A percentile compares a stretch with the other conserved stretches of the same genome.
Evolutionary conservation across 2,797 vertebrate genomes (phyloP).

Genomic region (Falco biarmicus): DNA sequence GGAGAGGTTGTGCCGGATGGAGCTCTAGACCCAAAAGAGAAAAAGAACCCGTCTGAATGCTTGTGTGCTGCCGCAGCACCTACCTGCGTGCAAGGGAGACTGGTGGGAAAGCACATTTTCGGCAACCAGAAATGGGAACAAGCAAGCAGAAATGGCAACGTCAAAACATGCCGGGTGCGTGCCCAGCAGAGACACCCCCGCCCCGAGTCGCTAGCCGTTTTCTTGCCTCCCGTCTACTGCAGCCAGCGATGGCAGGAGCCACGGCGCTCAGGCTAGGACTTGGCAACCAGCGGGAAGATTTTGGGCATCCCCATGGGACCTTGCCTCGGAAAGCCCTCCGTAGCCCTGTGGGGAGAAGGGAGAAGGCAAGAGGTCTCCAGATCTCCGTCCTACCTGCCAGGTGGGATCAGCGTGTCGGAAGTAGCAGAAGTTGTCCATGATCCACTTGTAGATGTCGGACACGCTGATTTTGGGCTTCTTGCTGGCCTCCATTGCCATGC

Average conservation of each 20-base stretch:
- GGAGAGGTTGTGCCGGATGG: conserved; percentile 95
- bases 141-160: background rate
- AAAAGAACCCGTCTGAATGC: background rate
- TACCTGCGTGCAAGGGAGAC: background rate
- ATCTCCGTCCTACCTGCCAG: conserved; percentile 87
- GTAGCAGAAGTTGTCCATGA: conserved; percentile 98
- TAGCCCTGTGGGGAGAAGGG: background rate
- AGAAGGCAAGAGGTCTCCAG: background rate
- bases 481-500: conserved; percentile 97
- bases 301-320: background rate
- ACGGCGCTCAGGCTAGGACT: background rate
- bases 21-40: conserved; percentile 83
- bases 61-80: background rate
- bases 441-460: conserved; percentile 96
- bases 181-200: background rate
- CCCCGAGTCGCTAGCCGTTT: background rate
- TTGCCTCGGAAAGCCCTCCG: background rate
- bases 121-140: background rate
- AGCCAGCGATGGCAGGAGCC: background rate
- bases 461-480: conserved; percentile 93
- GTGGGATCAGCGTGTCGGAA: conserved; percentile 94
- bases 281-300: background rate
- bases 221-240: background rate
- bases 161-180: background rate
- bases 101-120: background rate